Evolutionary conservation across 2,113 vertebrate species (phyloP), one percentile per base, ranked within the genome.

Genomic region (Gnathochromis pfefferi): DNA sequence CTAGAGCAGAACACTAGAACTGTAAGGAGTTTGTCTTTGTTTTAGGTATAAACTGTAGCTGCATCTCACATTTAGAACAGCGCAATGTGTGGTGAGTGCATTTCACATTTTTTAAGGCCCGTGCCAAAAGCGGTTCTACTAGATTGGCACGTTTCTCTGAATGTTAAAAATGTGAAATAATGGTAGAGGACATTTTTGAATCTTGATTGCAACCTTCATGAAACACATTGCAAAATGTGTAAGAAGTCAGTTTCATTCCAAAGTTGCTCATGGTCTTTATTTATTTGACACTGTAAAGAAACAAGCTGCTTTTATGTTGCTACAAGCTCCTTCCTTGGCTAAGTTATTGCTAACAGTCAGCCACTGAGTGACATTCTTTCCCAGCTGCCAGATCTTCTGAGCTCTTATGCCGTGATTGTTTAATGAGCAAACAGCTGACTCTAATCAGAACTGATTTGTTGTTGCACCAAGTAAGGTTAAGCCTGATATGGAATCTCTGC

Each of bases 1-100:
- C n/a, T 94, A 58, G 94, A 95, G 86, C 95, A 94, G 91, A 90
- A 91, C 85, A 84, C 84, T 38, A 86, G 70, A 85, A 88, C 63
- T 73, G 53, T 58, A 83, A 65, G 40, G 88, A 81, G 38, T 80
- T 87, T 47, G 57, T 86, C 26, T 93, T 85, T 73, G 83, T 65
- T 81, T 58, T 21, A 42, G 53, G 49, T 63, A 49, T 80, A 17
- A 80, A 84, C 91, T 83, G 68, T 84, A 60, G 88, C 87, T 86
- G 85, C 85, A 45, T 60, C 87, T 81, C 47, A 82, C 26, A 47
- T 23, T 81, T 21, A 88, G 28, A 80, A 53, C 63, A 80, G 54
- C 7, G 40, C 31, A 51, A 11, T 26, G 23, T n/a, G n/a, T 31
- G 17, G 13, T 7, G 80, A 58, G 82, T 26, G 35, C 21, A 45